Evolutionary conservation across 2,113 vertebrate species (phyloP).

Genomic region (Podocnemis expansa): DNA sequence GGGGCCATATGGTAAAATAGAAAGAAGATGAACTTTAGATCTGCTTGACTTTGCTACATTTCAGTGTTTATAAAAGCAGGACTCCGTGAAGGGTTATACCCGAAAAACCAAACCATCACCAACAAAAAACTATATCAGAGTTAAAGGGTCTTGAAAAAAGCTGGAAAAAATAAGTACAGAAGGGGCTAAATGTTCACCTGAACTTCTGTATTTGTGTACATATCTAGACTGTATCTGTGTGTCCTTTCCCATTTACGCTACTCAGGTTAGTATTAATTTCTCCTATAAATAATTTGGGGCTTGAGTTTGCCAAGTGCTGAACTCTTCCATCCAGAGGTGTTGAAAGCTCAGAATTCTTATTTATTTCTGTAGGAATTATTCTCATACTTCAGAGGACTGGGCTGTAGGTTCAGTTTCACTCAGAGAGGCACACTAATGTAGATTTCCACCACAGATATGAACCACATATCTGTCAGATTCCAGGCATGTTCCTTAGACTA

Average conservation of each 20-base stretch:
- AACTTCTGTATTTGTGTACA: background rate
- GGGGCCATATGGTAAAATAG: background rate
- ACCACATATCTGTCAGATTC: background rate
- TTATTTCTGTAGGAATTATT: background rate
- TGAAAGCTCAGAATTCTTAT: background rate
- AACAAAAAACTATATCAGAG: fast-evolving
- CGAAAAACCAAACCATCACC: background rate
- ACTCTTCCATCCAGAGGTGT: background rate
- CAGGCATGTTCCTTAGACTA: background rate
- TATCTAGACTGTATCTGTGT: too few species aligned
- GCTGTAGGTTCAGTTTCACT: background rate
- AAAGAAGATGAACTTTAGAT: background rate
- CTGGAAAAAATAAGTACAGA: background rate
- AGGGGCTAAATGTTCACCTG: background rate
- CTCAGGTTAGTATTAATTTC: background rate
- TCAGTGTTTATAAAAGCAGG: background rate
- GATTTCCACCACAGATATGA: background rate
- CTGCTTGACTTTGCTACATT: background rate
- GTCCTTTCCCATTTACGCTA: background rate
- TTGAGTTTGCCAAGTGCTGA: background rate
- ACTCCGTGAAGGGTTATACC: background rate
- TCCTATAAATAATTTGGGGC: background rate
- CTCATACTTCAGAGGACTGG: background rate
- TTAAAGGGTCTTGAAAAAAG: background rate
- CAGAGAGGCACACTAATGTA: fast-evolving